phyloP scores from a whole-genome alignment of 2,113 vertebrate species.

The Crotalus tigris region DNA sequence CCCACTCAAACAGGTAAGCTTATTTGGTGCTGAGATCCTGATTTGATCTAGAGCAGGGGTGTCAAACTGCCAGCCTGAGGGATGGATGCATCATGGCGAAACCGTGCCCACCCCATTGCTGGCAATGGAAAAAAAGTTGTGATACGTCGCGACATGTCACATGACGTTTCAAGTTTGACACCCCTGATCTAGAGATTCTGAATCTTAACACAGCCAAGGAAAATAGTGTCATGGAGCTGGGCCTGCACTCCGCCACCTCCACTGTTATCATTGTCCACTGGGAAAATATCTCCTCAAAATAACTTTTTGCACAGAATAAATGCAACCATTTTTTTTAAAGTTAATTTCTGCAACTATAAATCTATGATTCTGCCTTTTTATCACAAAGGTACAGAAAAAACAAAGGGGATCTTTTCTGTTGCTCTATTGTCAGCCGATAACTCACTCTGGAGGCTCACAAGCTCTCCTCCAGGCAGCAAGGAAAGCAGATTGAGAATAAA shows the following conservation, averaged over 20 bases:
- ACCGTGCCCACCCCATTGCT: no score
- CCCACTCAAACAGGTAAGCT: not conserved
- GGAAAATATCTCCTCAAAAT: not conserved
- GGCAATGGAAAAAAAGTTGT: no score
- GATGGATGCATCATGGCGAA: no score
- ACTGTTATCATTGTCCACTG: not conserved
- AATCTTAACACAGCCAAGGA: not conserved
- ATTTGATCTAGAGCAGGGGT: not conserved
- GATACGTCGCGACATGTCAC: no score
- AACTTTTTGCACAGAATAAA: not conserved
- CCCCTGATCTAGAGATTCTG: not conserved
- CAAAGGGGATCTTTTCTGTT: slow-evolving; percentile 8
- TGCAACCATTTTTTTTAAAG: not conserved
- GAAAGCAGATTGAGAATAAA: slow-evolving; percentile 36
- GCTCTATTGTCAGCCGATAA: slow-evolving; percentile 14
- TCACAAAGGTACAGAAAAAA: not conserved
- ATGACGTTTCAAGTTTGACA: no score
- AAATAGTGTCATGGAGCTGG: not conserved
- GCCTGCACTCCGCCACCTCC: not conserved
- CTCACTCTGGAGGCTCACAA: slow-evolving; percentile 8
- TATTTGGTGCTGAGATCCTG: not conserved
- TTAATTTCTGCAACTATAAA: not conserved
- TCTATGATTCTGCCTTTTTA: not conserved
- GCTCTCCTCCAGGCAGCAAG: slow-evolving; percentile 28
- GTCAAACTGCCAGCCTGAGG: no score